Percentiles rank a stretch among this genome's conserved stretches.
Conservation (phyloP, 2,797 vertebrate species). For the Rhynchotus rufescens region DNA sequence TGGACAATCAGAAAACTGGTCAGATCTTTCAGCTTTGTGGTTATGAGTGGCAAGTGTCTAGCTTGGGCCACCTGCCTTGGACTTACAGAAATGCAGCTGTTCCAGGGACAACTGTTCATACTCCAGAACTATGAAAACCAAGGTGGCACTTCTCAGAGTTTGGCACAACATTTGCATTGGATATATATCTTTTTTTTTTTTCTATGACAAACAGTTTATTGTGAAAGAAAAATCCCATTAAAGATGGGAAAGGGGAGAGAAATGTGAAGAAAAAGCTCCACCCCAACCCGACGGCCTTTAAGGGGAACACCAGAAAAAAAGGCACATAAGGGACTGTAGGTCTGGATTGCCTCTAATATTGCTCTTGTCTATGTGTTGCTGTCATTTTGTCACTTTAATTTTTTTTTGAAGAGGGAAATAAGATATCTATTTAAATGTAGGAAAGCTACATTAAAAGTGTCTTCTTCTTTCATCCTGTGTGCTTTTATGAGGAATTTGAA, state of each 20-base stretch:
- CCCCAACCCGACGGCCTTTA: slow-evolving; percentile 27
- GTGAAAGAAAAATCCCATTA: slow-evolving; percentile 76
- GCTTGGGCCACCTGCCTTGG: slow-evolving; percentile 88
- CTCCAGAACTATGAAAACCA: slow-evolving; percentile 81
- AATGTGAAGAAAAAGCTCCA: fast-evolving
- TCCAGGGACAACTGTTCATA: slow-evolving; percentile 91
- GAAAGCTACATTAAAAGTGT: slow-evolving; percentile 78
- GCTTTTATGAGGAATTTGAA: slow-evolving; percentile 61
- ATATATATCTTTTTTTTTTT: slow-evolving; percentile 70
- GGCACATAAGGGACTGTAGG: slow-evolving; percentile 60
- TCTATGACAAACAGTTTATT: slow-evolving; percentile 85
- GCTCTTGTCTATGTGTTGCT: slow-evolving; percentile 60
- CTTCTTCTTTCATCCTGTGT: slow-evolving; percentile 68
- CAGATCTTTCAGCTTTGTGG: slow-evolving; percentile 64
- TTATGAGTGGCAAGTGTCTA: slow-evolving; percentile 83
- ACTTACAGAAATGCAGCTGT: slow-evolving; percentile 91
- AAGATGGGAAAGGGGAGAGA: background rate
- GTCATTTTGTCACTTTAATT: slow-evolving; percentile 72
- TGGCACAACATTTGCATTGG: slow-evolving; percentile 78
- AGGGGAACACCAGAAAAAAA: slow-evolving; percentile 62
- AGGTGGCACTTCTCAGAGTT: slow-evolving; percentile 81
- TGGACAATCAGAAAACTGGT: slow-evolving; percentile 13
- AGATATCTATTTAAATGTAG: slow-evolving; percentile 73
- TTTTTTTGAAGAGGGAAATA: slow-evolving; percentile 53
- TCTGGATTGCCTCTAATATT: slow-evolving; percentile 64